Base-by-base conservation (phyloP, 2,113 vertebrate species). In the Oreotrochilus melanogaster region DNA sequence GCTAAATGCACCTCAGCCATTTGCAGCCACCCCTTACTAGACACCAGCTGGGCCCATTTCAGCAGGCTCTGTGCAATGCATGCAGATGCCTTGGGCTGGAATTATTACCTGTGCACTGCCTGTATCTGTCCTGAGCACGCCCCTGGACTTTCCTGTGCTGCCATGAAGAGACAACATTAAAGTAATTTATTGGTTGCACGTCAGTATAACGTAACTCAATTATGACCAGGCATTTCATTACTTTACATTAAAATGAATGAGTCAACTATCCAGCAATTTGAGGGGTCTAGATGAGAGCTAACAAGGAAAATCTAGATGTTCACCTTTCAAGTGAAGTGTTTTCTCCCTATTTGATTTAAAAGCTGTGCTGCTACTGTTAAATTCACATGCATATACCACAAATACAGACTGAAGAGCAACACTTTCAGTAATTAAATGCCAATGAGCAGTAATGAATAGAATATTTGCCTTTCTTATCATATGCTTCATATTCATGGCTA, bases 131-230 rank as follows among this genome's bases (percentile, higher is more conserved):
- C 53, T 1, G 9, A 82, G 28, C 6, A 0, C 28, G 50, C 30
- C 33, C n/a, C n/a, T 12, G 50, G 42, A 30, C 74, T 25, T 87
- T 5, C 9, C 50, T 67, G 9, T 17, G 79, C 18, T 56, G 14
- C 71, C 43, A 6, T 14, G 14, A 24, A 21, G 57, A 50, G 10
- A 5, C 17, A 19, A 24, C 18, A 18, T 28, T 47, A 10, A 23
- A 0, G 1, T 43, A 8, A 27, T 79, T 33, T 67, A 48, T 6
- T 5, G 7, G 47, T 60, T 53, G 10, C 48, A 5, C 0, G 0
- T 39, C n/a, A 23, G n/a, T 43, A 48, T 12, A 79, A 43, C 53
- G 22, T 18, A 61, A 61, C 14, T 11, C 23, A 45, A 5, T 18
- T 18, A 9, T 33, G 57, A 71, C 18, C 1, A 1, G n/a, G 2